Percentiles rank a stretch among this genome's conserved stretches.
These are phyloP conservation scores for Papilio aristodemus DNA, from an alignment of 1,140 invertebrate species.

Conservation along the genomic window DNA sequence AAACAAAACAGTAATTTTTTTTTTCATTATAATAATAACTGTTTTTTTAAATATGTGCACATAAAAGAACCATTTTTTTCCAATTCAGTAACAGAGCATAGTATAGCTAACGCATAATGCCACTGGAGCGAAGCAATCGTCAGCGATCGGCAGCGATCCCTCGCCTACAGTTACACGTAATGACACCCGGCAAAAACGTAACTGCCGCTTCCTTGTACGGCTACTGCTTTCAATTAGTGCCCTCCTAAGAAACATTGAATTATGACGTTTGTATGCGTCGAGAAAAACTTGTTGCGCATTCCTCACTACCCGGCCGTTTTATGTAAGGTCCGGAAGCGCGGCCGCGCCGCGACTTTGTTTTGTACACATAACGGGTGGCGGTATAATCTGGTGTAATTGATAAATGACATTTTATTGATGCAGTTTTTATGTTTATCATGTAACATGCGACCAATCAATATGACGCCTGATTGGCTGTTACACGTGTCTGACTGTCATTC, in stretches of 20 bases:
- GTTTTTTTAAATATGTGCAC: no score
- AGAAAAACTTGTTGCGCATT: slow-evolving; percentile 32
- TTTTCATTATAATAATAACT: no score
- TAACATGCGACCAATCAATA: background rate
- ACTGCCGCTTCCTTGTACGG: slow-evolving; percentile 42
- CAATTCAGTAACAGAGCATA: background rate
- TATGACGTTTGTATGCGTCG: slow-evolving; percentile 44
- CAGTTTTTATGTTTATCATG: slow-evolving; percentile 9
- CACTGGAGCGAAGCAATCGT: slow-evolving; percentile 25
- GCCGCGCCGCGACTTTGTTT: slow-evolving; percentile 25
- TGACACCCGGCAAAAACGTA: slow-evolving; percentile 52
- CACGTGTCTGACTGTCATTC: no score
- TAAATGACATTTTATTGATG: slow-evolving; percentile 18
- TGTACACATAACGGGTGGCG: slow-evolving; percentile 5
- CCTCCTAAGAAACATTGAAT: slow-evolving; percentile 50
- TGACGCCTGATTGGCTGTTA: no score
- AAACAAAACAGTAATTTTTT: no score
- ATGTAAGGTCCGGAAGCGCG: slow-evolving; percentile 23
- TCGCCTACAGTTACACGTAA: slow-evolving; percentile 53
- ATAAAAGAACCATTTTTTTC: background rate
- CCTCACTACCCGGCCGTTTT: slow-evolving; percentile 9
- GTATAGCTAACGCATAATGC: background rate
- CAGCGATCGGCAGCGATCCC: slow-evolving; percentile 36
- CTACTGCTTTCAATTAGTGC: slow-evolving; percentile 49
- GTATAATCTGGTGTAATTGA: slow-evolving; percentile 24